Evolutionary conservation across 1,140 invertebrate genomes (phyloP), one percentile per base, ranked within the genome.

Genomic region (Drosophila simulans): DNA sequence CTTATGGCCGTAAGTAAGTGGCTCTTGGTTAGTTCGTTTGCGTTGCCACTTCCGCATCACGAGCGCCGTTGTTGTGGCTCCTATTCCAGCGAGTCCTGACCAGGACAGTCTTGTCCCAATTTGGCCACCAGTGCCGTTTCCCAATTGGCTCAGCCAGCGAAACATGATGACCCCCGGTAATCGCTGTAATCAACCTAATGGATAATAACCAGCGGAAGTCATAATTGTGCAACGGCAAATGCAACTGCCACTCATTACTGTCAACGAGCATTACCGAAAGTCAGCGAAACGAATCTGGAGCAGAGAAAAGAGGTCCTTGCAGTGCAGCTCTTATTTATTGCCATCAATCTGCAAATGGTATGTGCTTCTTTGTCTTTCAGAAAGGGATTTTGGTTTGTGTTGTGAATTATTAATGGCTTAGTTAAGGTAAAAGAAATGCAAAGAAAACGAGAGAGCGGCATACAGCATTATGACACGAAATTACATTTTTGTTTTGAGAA

Each of bases 1-100:
- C 83, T 88, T 83, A 76, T 88, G 79, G 77, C 81, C 81, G 79
- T 89, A 89, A 89, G 84, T 89, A 88, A 88, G 83, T 88, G 83
- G 79, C 83, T 89, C 83, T 88, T 89, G 83, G 75, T 89, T 88
- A 88, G 83, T 88, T 88, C 75, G 79, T 71, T 86, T 88, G 78
- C 77, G 68, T 74, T 86, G 78, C 78, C 82, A 85, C 81, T 85
- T 85, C 82, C 83, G 83, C 83, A 56, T 88, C 72, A 65, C 43
- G 59, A 62, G 68, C 68, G 25, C 62, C 22, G 73, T 49, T 77
- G 54, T 57, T 59, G 63, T 22, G 59, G 59, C 54, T 31, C 25
- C 34, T 46, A 37, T 62, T 80, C 62, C 76, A 64, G 37, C 48
- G 12, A 63, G 68, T 71, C 54, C 83, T 75, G 78, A 68, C 83